Evolutionary conservation across 2,113 vertebrate species (phyloP).

Genomic region (Gambusia affinis): DNA sequence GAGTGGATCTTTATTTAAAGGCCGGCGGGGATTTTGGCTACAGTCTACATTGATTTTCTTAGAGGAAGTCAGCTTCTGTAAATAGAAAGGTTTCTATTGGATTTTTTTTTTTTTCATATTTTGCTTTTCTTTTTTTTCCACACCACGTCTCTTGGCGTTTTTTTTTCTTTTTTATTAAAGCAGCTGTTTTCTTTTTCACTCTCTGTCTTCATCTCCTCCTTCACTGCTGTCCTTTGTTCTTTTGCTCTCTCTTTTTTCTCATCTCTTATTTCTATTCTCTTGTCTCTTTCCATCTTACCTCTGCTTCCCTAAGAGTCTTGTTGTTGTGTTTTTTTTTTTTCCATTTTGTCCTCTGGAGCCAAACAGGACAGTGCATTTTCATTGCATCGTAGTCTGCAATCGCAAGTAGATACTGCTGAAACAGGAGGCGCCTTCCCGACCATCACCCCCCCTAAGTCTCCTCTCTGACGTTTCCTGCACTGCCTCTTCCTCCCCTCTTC

Average conservation of each 20-base stretch:
- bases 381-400: constrained; percentile 50
- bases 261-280: constrained; percentile 43
- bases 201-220: constrained; percentile 9
- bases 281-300: not conserved
- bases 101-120: constrained; percentile 16
- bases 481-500: constrained; percentile 48
- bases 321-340: not conserved
- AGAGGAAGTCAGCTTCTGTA: constrained; percentile 66
- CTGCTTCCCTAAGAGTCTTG: constrained; percentile 16
- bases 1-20: constrained; percentile 45
- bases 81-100: constrained; percentile 57
- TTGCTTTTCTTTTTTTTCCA: constrained; percentile 5
- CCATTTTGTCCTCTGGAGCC: constrained; percentile 45
- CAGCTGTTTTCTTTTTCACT: not conserved
- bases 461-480: constrained; percentile 30
- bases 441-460: not conserved
- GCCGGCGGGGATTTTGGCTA: constrained; percentile 63
- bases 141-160: constrained; percentile 29
- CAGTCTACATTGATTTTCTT: constrained; percentile 69
- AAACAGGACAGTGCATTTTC: constrained; percentile 64
- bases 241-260: constrained; percentile 4
- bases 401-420: constrained; percentile 32
- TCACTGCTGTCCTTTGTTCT: constrained; percentile 7
- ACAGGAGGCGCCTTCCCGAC: constrained; percentile 33
- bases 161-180: constrained; percentile 8